These are phyloP conservation scores for Halcyon chelicuti DNA, from an alignment of 2,797 vertebrate species.

Conservation along the genomic window DNA sequence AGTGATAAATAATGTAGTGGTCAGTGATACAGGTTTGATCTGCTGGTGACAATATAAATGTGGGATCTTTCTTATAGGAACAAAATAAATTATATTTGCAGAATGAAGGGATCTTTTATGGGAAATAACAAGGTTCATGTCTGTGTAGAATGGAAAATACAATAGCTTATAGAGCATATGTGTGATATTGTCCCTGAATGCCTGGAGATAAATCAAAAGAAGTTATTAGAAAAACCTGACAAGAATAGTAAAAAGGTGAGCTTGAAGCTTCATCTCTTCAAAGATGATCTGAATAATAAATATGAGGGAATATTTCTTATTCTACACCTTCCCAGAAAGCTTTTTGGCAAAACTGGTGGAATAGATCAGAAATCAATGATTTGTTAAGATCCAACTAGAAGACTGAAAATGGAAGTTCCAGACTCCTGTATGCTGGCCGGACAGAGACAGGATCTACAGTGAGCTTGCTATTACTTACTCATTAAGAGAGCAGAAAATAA, in stretches of 20 bases:
- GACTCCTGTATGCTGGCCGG: background rate
- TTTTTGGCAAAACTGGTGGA: background rate
- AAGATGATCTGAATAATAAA: background rate
- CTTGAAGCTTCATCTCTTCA: background rate
- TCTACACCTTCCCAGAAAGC: background rate
- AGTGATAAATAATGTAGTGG: background rate
- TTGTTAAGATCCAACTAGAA: background rate
- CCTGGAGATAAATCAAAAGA: background rate
- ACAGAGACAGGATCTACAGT: background rate
- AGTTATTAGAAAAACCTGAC: background rate
- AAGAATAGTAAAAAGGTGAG: background rate
- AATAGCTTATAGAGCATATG: background rate
- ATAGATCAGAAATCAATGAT: background rate
- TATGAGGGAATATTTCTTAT: background rate
- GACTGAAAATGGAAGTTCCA: background rate
- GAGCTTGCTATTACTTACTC: background rate
- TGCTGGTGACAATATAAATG: background rate
- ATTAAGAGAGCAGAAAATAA: background rate
- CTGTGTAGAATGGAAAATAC: background rate
- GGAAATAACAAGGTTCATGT: background rate
- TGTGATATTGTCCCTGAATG: background rate
- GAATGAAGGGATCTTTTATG: background rate
- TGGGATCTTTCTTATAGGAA: background rate
- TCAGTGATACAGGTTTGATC: background rate
- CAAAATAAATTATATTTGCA: background rate